Base-by-base conservation (phyloP, 1,140 invertebrate species). In the Penaeus chinensis region DNA sequence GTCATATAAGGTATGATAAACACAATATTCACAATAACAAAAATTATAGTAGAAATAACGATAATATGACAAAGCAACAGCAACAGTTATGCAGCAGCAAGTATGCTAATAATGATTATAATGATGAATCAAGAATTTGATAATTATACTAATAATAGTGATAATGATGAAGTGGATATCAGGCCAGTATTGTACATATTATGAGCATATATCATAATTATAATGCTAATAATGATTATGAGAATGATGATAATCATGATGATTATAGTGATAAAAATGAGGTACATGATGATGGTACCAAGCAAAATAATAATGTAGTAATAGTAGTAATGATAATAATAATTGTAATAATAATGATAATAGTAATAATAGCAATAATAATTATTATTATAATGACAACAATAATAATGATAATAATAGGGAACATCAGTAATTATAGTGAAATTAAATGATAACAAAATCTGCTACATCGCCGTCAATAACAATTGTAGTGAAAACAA, bases 341-440 rank as follows among this genome's bases (percentile, higher is more conserved):
- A 7, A 5, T 47, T 2, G 11, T 47, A 10, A 47, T 47, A 13
- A 47, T 47, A 47, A 4, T 47, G 22, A 74, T 74, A 74, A 74
- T 74, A 74, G 22, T 74, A 74, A 74, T 74, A 74, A n/a, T n/a
- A 74, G 18, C 22, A 74, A 74, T 74, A n/a, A 74, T 74, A 74
- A n/a, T 19, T 20, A 74, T 74, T 19, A 74, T n/a, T 19, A 74
- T 74, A n/a, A 74, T 74, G 22, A 47, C 1, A 47, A 13, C 7
- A 47, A 13, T 5, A 47, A 47, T 47, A 47, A 47, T 10, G 11
- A 13, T 16, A 27, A 74, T 27, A 47, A 32, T 32, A 32, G 32
- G 0, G 2, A 32, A 32, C 32, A 32, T 32, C 32, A 32, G 32
- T 32, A 32, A 32, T 32, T 32, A 32, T 32, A 32, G 32, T 32